Evolutionary conservation across 2,113 vertebrate species (phyloP).

Genomic region (Semicossyphus pulcher): DNA sequence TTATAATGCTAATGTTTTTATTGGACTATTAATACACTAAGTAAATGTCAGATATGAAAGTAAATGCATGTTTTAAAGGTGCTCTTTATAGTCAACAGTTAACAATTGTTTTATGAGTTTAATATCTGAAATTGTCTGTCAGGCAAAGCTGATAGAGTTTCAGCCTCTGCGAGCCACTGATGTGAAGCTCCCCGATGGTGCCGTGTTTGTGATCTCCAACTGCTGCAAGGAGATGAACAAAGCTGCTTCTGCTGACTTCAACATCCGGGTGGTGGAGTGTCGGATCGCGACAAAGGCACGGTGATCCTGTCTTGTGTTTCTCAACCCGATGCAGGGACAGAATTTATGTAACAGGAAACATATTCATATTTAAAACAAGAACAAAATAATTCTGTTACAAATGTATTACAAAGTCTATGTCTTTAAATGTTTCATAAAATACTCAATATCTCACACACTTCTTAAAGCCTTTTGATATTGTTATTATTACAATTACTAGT

Average conservation of each 20-base stretch:
- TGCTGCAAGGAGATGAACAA: conserved; percentile 98
- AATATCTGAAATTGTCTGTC: conserved; percentile 56
- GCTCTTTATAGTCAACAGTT: too few relatives aligned
- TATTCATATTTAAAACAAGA: too few relatives aligned
- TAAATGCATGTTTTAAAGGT: too few relatives aligned
- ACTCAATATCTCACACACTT: too few relatives aligned
- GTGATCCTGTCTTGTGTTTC: too few relatives aligned
- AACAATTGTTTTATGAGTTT: neutral
- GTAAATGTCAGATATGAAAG: neutral
- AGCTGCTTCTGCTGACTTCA: conserved; percentile 95
- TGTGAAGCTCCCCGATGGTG: conserved; percentile 90
- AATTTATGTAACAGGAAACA: too few relatives aligned
- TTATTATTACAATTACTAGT: too few relatives aligned
- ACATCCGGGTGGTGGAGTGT: conserved; percentile 93
- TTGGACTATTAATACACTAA: neutral
- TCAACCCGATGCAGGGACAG: neutral
- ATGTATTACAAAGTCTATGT: too few relatives aligned
- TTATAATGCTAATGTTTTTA: neutral
- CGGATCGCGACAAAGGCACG: conserved; percentile 94
- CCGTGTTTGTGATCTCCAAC: conserved; percentile 96
- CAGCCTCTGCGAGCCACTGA: conserved; percentile 92
- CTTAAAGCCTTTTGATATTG: too few relatives aligned
- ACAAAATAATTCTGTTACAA: too few relatives aligned
- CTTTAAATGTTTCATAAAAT: too few relatives aligned
- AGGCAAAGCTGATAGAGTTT: conserved; percentile 99